These are phyloP conservation scores for Lasioglossum pauxillum DNA, from an alignment of 2,888 invertebrate genomes.

Conservation along the genomic window DNA sequence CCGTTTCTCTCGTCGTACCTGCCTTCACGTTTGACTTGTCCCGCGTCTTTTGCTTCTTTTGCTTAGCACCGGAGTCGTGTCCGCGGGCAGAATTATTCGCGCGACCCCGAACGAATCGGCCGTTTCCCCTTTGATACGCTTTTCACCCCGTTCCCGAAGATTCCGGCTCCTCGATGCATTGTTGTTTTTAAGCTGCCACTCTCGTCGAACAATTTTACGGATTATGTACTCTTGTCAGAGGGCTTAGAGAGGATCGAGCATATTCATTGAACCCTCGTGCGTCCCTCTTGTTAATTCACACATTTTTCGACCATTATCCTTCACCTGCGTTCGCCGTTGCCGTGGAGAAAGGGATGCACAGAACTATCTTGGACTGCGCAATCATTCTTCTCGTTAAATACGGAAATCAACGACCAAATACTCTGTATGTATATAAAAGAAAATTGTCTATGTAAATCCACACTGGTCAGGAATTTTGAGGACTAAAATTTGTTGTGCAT, in stretches of 20 bases:
- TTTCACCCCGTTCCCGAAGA: not conserved
- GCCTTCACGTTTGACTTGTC: not conserved
- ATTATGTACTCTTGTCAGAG: not conserved
- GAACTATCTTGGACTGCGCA: too few relatives aligned
- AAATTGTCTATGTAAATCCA: not conserved
- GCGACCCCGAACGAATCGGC: not conserved
- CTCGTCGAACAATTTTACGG: not conserved
- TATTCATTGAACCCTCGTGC: too few relatives aligned
- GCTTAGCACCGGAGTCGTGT: not conserved
- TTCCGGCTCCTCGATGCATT: not conserved
- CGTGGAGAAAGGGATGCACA: too few relatives aligned
- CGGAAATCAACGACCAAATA: too few relatives aligned
- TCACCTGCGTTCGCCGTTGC: too few relatives aligned
- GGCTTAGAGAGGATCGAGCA: not conserved
- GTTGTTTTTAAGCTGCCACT: not conserved
- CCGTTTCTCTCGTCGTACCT: too few relatives aligned
- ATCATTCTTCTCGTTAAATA: too few relatives aligned
- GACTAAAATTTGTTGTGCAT: not conserved
- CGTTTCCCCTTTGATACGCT: not conserved
- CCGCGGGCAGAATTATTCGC: conserved; percentile 6
- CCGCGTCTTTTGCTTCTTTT: not conserved
- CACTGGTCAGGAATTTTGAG: not conserved
- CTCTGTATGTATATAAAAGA: too few relatives aligned
- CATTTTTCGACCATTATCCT: too few relatives aligned
- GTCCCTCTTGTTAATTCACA: too few relatives aligned